These are phyloP conservation scores for Falco columbarius DNA, from an alignment of 2,797 vertebrate species.

Conservation along the genomic window DNA sequence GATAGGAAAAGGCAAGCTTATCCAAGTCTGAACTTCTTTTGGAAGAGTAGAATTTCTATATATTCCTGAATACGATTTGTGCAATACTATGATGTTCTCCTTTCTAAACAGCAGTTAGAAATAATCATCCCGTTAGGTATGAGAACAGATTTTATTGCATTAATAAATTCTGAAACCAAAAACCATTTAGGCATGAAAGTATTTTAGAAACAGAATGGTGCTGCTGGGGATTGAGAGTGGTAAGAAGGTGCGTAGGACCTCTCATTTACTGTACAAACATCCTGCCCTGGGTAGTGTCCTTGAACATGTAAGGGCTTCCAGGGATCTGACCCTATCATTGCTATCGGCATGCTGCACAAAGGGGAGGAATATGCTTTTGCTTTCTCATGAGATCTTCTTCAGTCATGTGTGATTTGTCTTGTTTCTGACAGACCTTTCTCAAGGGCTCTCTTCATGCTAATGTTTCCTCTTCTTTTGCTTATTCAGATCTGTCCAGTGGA, in stretches of 20 bases:
- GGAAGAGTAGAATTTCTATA: not conserved
- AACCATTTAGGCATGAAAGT: not conserved
- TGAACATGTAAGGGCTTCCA: not conserved
- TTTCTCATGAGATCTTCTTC: constrained; percentile 4
- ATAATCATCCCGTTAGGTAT: not conserved
- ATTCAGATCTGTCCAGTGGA: not conserved
- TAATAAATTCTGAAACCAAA: not conserved
- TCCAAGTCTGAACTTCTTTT: not conserved
- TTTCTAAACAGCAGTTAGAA: not conserved
- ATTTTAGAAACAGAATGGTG: not conserved
- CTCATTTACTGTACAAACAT: not conserved
- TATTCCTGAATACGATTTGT: not conserved
- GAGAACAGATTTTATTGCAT: not conserved
- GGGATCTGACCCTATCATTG: constrained; percentile 6
- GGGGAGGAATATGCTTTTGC: not conserved
- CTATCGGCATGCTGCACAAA: constrained; percentile 4
- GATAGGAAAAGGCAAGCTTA: not conserved
- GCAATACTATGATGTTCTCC: not conserved
- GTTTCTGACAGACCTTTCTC: not conserved
- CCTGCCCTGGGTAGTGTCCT: not conserved
- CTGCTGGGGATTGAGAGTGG: not conserved
- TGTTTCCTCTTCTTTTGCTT: not conserved
- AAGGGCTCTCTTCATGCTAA: not conserved
- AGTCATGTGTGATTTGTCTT: not conserved
- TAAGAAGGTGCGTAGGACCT: not conserved